Conservation (phyloP, 2,113 vertebrate species). For the Stercorarius parasiticus region DNA sequence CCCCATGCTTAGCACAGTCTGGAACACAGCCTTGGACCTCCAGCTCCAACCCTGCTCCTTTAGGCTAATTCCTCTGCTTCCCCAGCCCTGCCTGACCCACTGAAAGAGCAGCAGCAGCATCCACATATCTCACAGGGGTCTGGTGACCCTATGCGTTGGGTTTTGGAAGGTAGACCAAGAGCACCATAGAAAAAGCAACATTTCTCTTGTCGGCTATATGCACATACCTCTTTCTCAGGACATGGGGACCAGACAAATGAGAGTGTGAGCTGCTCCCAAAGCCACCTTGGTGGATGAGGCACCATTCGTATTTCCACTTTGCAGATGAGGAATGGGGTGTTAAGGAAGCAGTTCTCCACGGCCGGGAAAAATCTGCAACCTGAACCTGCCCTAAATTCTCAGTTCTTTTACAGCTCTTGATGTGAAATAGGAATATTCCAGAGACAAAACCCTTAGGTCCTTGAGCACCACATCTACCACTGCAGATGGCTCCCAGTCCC, state of each 20-base stretch:
- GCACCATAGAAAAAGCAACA: neutral
- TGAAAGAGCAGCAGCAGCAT: neutral
- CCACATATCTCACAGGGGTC: accelerated
- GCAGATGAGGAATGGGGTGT: accelerated
- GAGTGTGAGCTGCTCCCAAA: neutral
- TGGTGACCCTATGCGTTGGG: accelerated
- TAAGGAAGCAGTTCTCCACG: neutral
- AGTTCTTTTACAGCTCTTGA: neutral
- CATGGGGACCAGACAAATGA: accelerated
- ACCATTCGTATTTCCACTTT: accelerated
- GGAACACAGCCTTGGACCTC: neutral
- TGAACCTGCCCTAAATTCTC: neutral
- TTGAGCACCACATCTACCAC: accelerated
- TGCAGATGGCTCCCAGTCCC: neutral
- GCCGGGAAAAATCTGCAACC: neutral
- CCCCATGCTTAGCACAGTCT: neutral
- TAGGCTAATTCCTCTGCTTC: neutral
- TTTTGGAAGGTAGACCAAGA: neutral
- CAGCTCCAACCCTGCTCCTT: neutral
- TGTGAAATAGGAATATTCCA: neutral
- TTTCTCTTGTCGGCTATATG: neutral
- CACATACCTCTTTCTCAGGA: neutral
- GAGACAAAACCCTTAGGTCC: neutral
- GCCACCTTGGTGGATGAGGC: neutral
- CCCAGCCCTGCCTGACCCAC: neutral